Base-by-base conservation (phyloP, 2,888 invertebrate genomes). In the Desoria tigrina region DNA sequence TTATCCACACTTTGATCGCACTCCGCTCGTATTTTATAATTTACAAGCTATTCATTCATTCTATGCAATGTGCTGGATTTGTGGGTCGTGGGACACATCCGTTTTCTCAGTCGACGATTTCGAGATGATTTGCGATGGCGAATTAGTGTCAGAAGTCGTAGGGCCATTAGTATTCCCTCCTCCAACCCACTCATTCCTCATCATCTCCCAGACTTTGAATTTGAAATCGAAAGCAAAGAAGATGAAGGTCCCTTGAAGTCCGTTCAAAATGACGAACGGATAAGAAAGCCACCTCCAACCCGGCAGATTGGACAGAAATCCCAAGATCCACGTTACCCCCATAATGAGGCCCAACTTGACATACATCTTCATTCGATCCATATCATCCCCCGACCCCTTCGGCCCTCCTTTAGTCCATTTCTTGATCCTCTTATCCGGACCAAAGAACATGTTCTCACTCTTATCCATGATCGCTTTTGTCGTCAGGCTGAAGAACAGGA, bases 281-380 rank as follows among this genome's bases (percentile, higher is more conserved):
- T 82, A 83, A 81, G 81, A 81, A 26, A 82, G 76, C 1, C 76
- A 77, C 14, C 76, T 66, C 24, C 78, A 68, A 3, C 78, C 75
- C 1, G 78, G 68, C 4, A 81, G 73, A 1, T 78, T 78, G 0
- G 82, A 81, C 2, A 81, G 54, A 70, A 82, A 80, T 0, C 81
- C 82, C 16, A 81, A 78, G 3, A 80, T 73, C 83, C 83, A 83
- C 0, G 82, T 80, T 7, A 82, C 72, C 0, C 83, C 83, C 80
- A 83, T 81, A 3, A 83, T 79, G 2, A 81, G 71, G 0, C 79
- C 80, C 23, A 82, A 72, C 61, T 80, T 80, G n/a, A 79, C 66
- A 68, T 81, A 80, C 42, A 81, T 65, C 23, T 77, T 74, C 26
- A 79, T 75, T 3, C 78, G 73, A 2, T 64, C 61, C 24, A 67